These are phyloP conservation scores for Catalaphyllia jardinei DNA, from an alignment of 64 coral and sea anemone genomes.

Conservation along the genomic window DNA sequence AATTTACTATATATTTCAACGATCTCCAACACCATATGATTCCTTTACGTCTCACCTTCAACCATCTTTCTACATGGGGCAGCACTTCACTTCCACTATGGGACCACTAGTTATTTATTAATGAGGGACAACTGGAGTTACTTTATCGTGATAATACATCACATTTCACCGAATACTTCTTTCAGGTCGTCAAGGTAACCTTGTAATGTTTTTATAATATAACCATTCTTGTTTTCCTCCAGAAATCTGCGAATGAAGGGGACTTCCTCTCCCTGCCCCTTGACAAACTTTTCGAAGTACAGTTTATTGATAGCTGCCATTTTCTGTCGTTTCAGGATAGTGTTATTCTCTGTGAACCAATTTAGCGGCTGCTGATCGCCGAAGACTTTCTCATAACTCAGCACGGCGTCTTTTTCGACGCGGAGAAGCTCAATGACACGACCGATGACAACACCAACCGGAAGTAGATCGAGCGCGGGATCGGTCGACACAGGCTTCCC, in stretches of 20 bases:
- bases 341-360: conserved; percentile 74
- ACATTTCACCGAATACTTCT: conserved; percentile 59
- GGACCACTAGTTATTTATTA: background rate
- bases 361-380: conserved; percentile 74
- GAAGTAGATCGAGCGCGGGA: conserved; percentile 71
- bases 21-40: no score
- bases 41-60: no score
- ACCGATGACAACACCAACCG: conserved; percentile 64
- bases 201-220: conserved; percentile 76
- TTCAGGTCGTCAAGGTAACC: conserved; percentile 78
- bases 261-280: conserved; percentile 20
- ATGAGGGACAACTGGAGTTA: background rate
- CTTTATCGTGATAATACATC: background rate
- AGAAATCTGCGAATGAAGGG: conserved; percentile 75
- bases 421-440: conserved; percentile 66
- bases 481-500: conserved; percentile 69
- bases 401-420: conserved; percentile 58
- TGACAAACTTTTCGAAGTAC: conserved; percentile 72
- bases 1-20: no score
- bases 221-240: conserved; percentile 82
- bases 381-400: conserved; percentile 79
- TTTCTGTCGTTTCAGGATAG: conserved; percentile 83
- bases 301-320: conserved; percentile 74
- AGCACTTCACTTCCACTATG: no score
- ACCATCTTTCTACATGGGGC: no score